A percentile compares a stretch with the other conserved stretches of the same genome.
These are phyloP conservation scores for Alaudala cheleensis DNA, from an alignment of 2,113 vertebrate genomes.

Conservation along the genomic window DNA sequence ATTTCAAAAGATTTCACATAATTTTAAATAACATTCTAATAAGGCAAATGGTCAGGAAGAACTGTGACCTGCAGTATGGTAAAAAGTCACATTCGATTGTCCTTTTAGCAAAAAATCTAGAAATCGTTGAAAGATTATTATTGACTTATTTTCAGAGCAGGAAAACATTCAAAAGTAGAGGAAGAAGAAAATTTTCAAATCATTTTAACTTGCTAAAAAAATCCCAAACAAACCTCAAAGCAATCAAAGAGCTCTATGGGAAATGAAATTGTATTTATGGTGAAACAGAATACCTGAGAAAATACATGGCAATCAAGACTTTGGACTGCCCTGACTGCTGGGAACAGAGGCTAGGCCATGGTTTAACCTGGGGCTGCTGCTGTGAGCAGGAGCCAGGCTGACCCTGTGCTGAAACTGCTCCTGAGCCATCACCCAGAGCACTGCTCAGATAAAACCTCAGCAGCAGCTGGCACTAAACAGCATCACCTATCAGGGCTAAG, in stretches of 20 bases:
- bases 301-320: neutral
- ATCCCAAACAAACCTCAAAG: neutral
- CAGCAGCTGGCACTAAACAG: neutral
- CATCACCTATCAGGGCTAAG: neutral
- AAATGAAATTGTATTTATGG: neutral
- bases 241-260: neutral
- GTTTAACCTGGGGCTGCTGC: neutral
- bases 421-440: neutral
- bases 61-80: neutral
- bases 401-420: fast-evolving
- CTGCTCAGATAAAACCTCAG: neutral
- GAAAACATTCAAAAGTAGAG: neutral
- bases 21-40: slow-evolving; percentile 40
- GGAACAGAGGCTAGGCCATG: fast-evolving
- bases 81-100: neutral
- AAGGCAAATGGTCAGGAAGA: slow-evolving; percentile 16
- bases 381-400: neutral
- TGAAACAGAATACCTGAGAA: slow-evolving; percentile 13
- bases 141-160: neutral
- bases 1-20: neutral
- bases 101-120: neutral
- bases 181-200: neutral
- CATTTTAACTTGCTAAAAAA: slow-evolving; percentile 10
- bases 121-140: neutral
- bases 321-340: neutral